Conservation (phyloP, 2,888 invertebrate species). For the Agrochola lota region DNA sequence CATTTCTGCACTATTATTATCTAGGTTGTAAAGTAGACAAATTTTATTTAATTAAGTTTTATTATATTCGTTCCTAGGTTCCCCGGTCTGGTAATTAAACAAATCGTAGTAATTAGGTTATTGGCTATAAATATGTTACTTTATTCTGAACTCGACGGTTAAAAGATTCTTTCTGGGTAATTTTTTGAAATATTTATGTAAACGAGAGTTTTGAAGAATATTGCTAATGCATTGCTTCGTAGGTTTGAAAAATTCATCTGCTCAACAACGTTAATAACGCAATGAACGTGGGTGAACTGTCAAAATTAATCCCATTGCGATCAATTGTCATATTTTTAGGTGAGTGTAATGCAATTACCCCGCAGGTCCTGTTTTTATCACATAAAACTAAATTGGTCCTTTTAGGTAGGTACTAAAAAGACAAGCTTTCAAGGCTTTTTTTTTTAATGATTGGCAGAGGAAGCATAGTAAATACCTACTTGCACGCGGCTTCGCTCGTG, state of each 20-base stretch:
- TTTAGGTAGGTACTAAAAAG: not conserved
- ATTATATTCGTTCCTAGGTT: conserved; percentile 21
- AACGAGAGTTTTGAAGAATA: too few species aligned
- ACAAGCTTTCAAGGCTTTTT: not conserved
- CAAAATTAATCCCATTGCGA: too few species aligned
- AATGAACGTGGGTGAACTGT: too few species aligned
- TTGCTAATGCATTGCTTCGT: too few species aligned
- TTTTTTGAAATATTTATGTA: not conserved
- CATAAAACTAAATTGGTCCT: not conserved
- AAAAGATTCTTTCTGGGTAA: not conserved
- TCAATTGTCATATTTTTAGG: too few species aligned
- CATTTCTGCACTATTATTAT: conserved; percentile 17
- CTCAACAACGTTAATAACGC: too few species aligned
- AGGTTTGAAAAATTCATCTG: too few species aligned
- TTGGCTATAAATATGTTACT: not conserved
- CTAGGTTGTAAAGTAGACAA: conserved; percentile 28
- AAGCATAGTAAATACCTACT: not conserved
- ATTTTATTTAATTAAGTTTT: conserved; percentile 18
- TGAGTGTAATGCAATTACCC: too few species aligned
- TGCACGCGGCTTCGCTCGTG: not conserved
- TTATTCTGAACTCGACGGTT: not conserved
- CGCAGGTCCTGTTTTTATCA: not conserved
- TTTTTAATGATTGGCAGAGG: not conserved
- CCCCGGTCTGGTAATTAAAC: conserved; percentile 20
- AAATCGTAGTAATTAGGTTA: conserved; percentile 25